Base-by-base conservation (phyloP, 2,888 invertebrate genomes). In the Drosophila percnosoma region DNA sequence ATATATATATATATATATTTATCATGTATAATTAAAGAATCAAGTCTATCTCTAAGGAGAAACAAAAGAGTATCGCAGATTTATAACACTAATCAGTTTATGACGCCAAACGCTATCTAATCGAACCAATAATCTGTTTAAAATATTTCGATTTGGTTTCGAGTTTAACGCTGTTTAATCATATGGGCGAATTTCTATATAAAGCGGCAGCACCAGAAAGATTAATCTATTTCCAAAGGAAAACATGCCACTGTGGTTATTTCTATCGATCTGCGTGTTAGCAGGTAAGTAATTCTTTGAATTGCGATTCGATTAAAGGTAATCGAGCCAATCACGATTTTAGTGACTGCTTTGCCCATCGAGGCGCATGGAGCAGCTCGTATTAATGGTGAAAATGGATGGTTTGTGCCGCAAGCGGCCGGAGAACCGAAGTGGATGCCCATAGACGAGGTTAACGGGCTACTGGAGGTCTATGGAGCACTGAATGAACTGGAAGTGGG, bases 331-430 rank as follows among this genome's bases (percentile, higher is more conserved):
- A 18, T 10, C 8, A 10, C 10, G 27, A 42, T 62, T 11, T 49
- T 34, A 73, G 83, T 55, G 15, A 72, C 53, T 29, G 75, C 89
- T 8, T 49, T 75, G 66, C 78, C 83, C 40, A 58, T 85, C 33
- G 65, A 68, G 42, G 85, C 82, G 13, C 59, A 51, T 11, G 27
- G 8, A n/a, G 21, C 63, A 11, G 42, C 34, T 24, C 71, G 71
- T 13, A 62, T 74, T 15, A 75, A 73, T n/a, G 89, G 90, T 21
- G 58, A 52, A 6, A 78, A 90, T 55, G 90, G 91, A n/a, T 88
- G 80, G 85, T 82, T 52, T 64, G 89, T 91, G 48, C 90, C 90
- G 0, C 82, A 83, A 24, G 24, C 58, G 38, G 64, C 76, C 21
- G 85, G 78, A 2, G 67, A 60, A 4, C 31, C 76, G 0, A 65